Evolutionary conservation across 2,113 vertebrate species (phyloP).

Genomic region (Benitochromis conjunctus): DNA sequence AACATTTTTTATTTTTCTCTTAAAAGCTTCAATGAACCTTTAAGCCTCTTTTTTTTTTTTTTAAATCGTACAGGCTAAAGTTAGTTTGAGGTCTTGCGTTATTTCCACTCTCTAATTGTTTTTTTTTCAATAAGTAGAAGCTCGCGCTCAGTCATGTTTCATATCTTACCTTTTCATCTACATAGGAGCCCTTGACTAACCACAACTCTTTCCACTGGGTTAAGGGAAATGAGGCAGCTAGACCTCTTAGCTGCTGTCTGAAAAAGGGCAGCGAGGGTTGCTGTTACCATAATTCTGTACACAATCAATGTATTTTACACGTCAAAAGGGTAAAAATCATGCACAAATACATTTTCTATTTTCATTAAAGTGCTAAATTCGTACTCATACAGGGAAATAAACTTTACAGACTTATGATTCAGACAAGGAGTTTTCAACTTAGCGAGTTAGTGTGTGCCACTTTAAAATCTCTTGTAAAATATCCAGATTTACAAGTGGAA

Average conservation of each 20-base stretch:
- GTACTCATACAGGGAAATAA: background rate
- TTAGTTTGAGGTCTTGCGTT: background rate
- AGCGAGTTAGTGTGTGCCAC: background rate
- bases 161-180: slow-evolving; percentile 60
- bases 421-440: background rate
- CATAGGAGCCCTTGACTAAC: slow-evolving; percentile 73
- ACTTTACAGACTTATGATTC: background rate
- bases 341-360: background rate
- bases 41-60: background rate
- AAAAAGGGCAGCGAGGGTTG: background rate
- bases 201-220: slow-evolving; percentile 74
- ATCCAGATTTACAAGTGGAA: background rate
- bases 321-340: background rate
- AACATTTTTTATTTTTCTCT: background rate
- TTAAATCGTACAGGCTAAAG: background rate
- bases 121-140: background rate
- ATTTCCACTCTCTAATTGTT: background rate
- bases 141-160: slow-evolving; percentile 26
- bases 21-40: background rate
- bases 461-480: background rate
- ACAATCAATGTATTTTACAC: background rate
- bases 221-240: slow-evolving; percentile 48
- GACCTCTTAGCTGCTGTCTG: background rate
- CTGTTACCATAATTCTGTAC: background rate
- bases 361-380: background rate